Base-by-base conservation (phyloP, 2,888 invertebrate species). In the Chloroclysta siterata region DNA sequence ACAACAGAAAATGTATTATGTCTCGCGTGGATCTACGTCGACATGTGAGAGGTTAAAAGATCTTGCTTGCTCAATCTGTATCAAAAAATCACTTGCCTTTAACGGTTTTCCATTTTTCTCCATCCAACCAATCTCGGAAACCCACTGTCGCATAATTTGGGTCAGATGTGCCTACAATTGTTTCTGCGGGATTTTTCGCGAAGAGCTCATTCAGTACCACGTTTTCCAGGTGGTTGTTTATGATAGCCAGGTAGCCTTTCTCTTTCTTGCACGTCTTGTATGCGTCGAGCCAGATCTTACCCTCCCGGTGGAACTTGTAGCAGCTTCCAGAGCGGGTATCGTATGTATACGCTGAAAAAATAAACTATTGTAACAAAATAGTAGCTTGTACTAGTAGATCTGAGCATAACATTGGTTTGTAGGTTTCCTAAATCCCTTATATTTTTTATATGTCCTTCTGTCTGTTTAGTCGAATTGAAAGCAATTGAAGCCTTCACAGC, bases 271-370 rank as follows among this genome's bases (percentile, higher is more conserved):
- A 63, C 15, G 17, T 41, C 13, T 15, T 2, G 17, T 44, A 48
- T 0, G 63, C 63, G 0, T 53, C 41, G 0, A 10, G 0, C 63
- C 63, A 63, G 22, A 42, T 44, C 22, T n/a, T 2, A 48, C 29
- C 47, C n/a, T 42, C 48, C 2, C 29, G 41, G 53, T 63, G 53
- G 33, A 63, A 63, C 42, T 63, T 64, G 53, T 56, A 63, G 46
- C 56, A 62, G 47, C 56, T 62, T 36, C 60, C 66, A 46, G 61
- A 46, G 17, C 22, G 39, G n/a, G 42, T n/a, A 28, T 63, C 47
- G 28, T 55, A 53, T 41, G 17, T 41, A 36, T 64, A 59, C 4
- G 29, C 59, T 63, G 36, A 11, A 48, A 53, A 56, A 44, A 44
- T 8, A 13, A 8, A 7, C 33, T 5, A 7, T 33, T 33, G 33